These are phyloP conservation scores for Procambarus virginalis DNA, from an alignment of 1,140 invertebrate species.

Conservation along the genomic window DNA sequence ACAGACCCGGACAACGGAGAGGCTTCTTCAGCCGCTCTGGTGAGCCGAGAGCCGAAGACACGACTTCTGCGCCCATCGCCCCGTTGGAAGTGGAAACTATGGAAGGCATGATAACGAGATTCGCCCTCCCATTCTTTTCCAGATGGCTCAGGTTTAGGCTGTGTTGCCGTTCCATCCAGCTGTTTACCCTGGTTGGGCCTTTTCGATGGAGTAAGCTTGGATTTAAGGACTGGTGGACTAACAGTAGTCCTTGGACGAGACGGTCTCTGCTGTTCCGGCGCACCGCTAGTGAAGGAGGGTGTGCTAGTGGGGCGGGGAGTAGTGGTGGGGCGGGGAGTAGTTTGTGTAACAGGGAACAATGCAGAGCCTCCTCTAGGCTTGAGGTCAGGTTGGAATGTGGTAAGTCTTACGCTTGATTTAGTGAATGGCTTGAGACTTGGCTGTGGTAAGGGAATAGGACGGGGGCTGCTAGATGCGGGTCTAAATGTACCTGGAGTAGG, in stretches of 20 bases:
- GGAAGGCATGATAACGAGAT: conserved; percentile 70
- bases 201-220: conserved; percentile 15
- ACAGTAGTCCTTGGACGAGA: conserved; percentile 25
- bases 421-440: background rate
- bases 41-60: conserved; percentile 52
- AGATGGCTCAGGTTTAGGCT: conserved; percentile 66
- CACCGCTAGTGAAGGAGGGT: background rate
- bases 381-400: background rate
- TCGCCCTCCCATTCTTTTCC: conserved; percentile 70
- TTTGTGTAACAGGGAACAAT: conserved; percentile 57
- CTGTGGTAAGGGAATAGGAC: no score
- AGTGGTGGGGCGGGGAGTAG: conserved; percentile 53
- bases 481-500: background rate
- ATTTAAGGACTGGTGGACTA: conserved; percentile 44
- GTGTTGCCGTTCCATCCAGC: conserved; percentile 13
- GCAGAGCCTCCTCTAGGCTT: conserved; percentile 72
- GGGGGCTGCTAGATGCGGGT: background rate
- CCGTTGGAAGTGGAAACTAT: conserved; percentile 70
- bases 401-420: background rate
- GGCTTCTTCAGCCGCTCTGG: background rate
- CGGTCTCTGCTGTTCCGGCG: conserved; percentile 3
- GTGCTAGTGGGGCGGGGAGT: conserved; percentile 35
- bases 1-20: background rate
- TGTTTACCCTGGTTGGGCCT: conserved; percentile 55
- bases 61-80: conserved; percentile 69